Evolutionary conservation across 2,113 vertebrate species (phyloP), one percentile per base, ranked within the genome.

Genomic region (Gymnarchus niloticus): DNA sequence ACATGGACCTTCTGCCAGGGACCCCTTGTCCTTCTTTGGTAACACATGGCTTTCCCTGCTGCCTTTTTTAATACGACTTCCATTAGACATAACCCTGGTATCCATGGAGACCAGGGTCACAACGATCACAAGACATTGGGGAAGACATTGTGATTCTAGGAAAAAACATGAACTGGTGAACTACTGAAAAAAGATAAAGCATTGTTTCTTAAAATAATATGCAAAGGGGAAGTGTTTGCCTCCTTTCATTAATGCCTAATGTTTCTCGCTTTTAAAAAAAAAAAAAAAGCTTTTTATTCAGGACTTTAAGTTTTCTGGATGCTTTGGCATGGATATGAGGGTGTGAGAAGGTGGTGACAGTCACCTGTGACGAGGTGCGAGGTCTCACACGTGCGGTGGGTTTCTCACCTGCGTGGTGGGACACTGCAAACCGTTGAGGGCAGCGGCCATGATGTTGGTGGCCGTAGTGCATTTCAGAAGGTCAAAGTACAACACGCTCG

Each of bases 351-450:
- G n/a, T n/a, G n/a, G n/a, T n/a, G n/a, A n/a, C n/a, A n/a, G n/a
- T n/a, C n/a, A n/a, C n/a, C n/a, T n/a, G n/a, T n/a, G n/a, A n/a
- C 1, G n/a, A 80, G 46, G 33, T n/a, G 73, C 23, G 23, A 78
- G 41, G 8, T 3, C 19, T 48, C 76, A 37, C 76, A 33, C 8
- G 0, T 48, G 44, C 17, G 37, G 23, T 6, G 21, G 44, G 76
- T 19, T 49, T 59, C 83, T 86, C 87, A 97, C 96, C 95, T 97
- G 96, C 3, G 94, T 92, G 1, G 96, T 98, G 33, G 96, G 95
- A 88, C 97, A 98, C 81, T 95, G 95, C 0, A 96, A 89, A 0
- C 95, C 95, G 2, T 95, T 91, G 19, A 96, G 92, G 4, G 94
- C 84, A 0, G 90, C 46, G 0, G 93, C 89, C 90, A 97, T 90